Conservation (phyloP, 2,888 invertebrate species). For the Hypomecis atomaria region DNA sequence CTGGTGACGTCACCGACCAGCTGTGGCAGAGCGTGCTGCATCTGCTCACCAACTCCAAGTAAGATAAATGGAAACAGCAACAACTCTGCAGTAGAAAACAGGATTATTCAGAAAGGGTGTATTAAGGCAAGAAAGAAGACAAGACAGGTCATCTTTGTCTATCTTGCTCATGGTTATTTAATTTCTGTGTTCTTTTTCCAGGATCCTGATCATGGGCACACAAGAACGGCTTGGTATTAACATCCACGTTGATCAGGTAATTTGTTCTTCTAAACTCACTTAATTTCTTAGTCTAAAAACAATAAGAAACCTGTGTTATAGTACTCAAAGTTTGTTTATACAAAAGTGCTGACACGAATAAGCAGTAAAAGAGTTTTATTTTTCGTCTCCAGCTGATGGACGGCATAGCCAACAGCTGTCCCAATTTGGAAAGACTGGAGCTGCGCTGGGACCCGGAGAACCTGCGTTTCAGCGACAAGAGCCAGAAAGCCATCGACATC, state of each 20-base stretch:
- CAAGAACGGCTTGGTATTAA: slow-evolving; percentile 98
- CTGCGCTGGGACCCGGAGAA: slow-evolving; percentile 99
- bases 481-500: slow-evolving; percentile 99
- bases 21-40: no score
- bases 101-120: no score
- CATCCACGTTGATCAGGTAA: slow-evolving; percentile 95
- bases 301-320: no score
- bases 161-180: no score
- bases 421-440: slow-evolving; percentile 95
- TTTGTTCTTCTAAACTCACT: no score
- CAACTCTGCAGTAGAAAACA: no score
- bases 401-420: slow-evolving; percentile 96
- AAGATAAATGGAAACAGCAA: no score
- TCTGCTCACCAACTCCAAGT: slow-evolving; percentile 89
- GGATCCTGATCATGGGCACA: slow-evolving; percentile 98
- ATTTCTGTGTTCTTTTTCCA: slow-evolving; percentile 66
- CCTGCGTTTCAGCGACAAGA: slow-evolving; percentile 98
- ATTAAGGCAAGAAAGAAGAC: no score
- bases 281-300: not conserved
- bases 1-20: no score
- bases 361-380: not conserved
- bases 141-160: no score
- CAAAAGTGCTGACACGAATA: no score
- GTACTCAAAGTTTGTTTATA: no score
- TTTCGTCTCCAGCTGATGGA: slow-evolving; percentile 90